Percentiles rank a stretch among this genome's conserved stretches.
Evolutionary conservation across 1,140 invertebrate genomes (phyloP).

Genomic region (Drosophila kurseongensis): DNA sequence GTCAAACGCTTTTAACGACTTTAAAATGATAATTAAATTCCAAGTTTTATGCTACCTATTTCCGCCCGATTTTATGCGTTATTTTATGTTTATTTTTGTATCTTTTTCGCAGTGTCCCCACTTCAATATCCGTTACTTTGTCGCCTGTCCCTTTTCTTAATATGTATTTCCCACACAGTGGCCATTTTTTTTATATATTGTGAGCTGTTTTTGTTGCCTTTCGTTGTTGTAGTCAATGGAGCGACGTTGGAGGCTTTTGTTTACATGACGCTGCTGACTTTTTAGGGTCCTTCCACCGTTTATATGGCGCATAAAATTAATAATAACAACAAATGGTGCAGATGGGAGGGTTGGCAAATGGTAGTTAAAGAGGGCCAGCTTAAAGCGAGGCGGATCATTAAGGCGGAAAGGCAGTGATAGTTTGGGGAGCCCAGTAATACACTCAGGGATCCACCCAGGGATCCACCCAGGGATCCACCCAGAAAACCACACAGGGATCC

Average conservation of each 20-base stretch:
- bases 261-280: constrained; percentile 68
- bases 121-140: not conserved
- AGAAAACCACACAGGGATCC: no score
- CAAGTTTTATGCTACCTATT: not conserved
- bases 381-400: constrained; percentile 34
- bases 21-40: not conserved
- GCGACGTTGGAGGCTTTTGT: constrained; percentile 48
- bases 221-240: constrained; percentile 32
- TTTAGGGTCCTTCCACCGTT: constrained; percentile 59
- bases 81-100: not conserved
- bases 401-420: not conserved
- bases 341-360: not conserved
- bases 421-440: not conserved
- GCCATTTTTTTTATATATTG: constrained; percentile 8
- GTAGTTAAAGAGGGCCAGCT: constrained; percentile 1
- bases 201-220: constrained; percentile 1
- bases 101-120: not conserved
- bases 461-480: no score
- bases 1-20: not conserved
- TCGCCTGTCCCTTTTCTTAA: constrained; percentile 25
- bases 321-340: constrained; percentile 53
- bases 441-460: no score
- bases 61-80: not conserved
- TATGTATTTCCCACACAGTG: constrained; percentile 21
- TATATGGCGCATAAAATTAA: constrained; percentile 71